Base-by-base conservation (phyloP, 2,113 vertebrate species). In the Sclerurus mexicanus region DNA sequence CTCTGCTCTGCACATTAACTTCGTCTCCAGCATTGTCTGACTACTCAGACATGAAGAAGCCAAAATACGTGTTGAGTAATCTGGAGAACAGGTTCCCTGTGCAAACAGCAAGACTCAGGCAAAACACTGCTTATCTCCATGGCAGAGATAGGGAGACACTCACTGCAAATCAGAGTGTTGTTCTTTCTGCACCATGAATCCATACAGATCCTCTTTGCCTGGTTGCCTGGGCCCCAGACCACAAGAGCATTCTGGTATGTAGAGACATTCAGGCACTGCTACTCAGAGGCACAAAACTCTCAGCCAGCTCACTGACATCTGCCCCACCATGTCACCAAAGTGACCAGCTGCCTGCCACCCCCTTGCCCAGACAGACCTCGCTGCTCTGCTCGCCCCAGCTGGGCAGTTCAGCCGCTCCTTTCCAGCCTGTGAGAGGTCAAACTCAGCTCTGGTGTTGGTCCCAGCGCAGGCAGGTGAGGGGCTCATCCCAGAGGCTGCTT, bases 401-500 rank as follows among this genome's bases (percentile, higher is more conserved):
- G 0, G 55, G 63, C 7, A 1, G 22, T 27, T 37, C 6, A 2
- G 53, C 74, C 6, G 37, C 66, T 79, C 60, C 74, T 87, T 37
- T 55, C 21, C 4, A 2, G 58, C 20, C 58, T 3, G 12, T 0
- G 0, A 7, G 40, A 62, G 31, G 37, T 46, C 39, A 40, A 25
- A 25, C 27, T 58, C 0, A 0, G 77, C 63, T 52, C 63, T 2
- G 1, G 50, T 0, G 0, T 1, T 20, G 17, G 9, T 40, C 40
- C 77, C 69, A 69, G 49, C 0, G 0, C 4, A 39, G 50, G 23
- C 47, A 82, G 62, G 8, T 19, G 50, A 83, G 22, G n/a, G 50
- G 50, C 27, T 75, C 22, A 49, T 12, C 39, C 33, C 60, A 77
- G 39, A 8, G 53, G 28, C 60, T 49, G 25, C 39, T 87, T 67